These are phyloP conservation scores for Lycophotia porphyrea DNA, from an alignment of 2,888 invertebrate genomes.

Conservation along the genomic window DNA sequence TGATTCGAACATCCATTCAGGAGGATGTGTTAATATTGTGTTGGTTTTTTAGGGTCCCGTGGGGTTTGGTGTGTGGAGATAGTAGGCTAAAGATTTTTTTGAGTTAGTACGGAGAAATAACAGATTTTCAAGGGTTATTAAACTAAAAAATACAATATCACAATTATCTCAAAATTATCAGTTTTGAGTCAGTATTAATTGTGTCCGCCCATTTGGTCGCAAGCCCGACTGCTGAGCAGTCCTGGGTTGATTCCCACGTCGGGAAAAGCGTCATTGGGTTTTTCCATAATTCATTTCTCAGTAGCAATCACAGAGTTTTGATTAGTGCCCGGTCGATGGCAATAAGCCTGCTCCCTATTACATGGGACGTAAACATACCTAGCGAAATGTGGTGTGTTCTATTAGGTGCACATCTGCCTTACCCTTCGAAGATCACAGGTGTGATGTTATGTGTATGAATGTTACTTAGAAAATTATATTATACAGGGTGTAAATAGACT, in stretches of 20 bases:
- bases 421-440: not conserved
- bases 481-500: no score
- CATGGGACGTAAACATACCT: not conserved
- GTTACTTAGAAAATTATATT: not conserved
- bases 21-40: conserved; percentile 71
- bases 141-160: not conserved
- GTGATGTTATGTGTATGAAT: not conserved
- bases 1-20: conserved; percentile 72
- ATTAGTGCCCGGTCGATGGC: not conserved
- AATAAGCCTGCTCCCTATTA: not conserved
- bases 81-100: not conserved
- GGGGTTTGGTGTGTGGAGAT: conserved; percentile 5
- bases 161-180: not conserved
- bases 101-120: not conserved
- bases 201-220: not conserved
- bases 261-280: not conserved
- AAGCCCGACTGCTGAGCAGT: not conserved
- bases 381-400: not conserved
- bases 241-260: not conserved
- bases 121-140: no score
- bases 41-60: conserved; percentile 61
- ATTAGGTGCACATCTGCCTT: not conserved
- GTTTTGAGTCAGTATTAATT: not conserved
- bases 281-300: not conserved
- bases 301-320: rapidly evolving